Conservation (phyloP, 2,888 invertebrate genomes). For the Blastobasis adustella region DNA sequence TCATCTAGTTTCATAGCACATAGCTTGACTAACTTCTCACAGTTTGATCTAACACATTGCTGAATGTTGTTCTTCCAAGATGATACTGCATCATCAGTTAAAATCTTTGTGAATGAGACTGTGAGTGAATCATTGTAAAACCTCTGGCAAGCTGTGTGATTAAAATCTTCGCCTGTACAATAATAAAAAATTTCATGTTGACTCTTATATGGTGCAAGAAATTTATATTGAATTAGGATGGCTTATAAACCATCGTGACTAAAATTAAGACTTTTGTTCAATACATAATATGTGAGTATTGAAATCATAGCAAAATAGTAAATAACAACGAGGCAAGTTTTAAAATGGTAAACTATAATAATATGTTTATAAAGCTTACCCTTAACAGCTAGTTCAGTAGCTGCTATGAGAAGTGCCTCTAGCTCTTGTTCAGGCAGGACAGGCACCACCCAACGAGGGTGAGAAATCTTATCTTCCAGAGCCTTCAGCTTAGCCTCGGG, state of each 20-base stretch:
- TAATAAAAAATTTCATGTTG: neutral
- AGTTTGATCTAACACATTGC: constrained; percentile 94
- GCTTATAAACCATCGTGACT: no score
- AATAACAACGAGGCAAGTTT: neutral
- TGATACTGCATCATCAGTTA: constrained; percentile 97
- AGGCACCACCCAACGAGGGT: constrained; percentile 97
- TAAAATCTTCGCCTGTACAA: constrained; percentile 85
- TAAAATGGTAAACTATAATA: neutral
- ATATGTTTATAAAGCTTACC: constrained; percentile 62
- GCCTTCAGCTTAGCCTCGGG: constrained; percentile 90
- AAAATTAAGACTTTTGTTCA: no score
- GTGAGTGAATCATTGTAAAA: constrained; percentile 96
- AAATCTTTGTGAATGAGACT: constrained; percentile 95
- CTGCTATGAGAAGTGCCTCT: constrained; percentile 91
- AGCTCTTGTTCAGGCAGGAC: constrained; percentile 97
- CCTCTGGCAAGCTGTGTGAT: constrained; percentile 92
- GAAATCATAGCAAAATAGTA: no score
- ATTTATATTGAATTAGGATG: no score
- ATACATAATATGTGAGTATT: no score
- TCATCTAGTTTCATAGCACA: constrained; percentile 96
- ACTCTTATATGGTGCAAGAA: neutral
- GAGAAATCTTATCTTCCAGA: constrained; percentile 96
- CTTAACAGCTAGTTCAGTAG: constrained; percentile 89
- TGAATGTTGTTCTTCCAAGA: constrained; percentile 99
- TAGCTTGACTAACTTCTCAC: constrained; percentile 92